A percentile compares a stretch with the other conserved stretches of the same genome.
Conservation (phyloP, 2,113 vertebrate species). For the Podilymbus podiceps region DNA sequence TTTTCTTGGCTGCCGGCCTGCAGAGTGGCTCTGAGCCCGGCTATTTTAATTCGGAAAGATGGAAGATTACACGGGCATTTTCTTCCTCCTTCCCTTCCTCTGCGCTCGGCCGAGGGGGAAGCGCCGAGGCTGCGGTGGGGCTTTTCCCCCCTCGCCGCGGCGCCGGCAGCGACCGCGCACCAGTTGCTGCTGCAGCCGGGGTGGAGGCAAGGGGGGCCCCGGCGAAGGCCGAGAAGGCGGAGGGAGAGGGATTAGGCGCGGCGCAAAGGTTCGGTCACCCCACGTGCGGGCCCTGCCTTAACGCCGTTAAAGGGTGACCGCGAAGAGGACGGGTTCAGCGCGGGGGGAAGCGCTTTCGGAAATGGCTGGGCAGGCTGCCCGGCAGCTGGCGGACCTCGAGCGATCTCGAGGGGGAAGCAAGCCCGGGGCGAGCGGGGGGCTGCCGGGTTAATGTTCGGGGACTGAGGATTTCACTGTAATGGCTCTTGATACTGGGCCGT, state of each 20-base stretch:
- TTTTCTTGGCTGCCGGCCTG: no score
- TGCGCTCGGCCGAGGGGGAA: accelerated
- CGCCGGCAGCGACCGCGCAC: no score
- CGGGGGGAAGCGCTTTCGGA: not conserved
- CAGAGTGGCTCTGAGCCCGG: not conserved
- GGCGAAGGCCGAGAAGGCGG: accelerated
- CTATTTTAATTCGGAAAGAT: accelerated
- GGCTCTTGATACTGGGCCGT: no score
- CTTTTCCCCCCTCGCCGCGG: no score
- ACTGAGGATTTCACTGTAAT: no score
- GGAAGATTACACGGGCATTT: accelerated
- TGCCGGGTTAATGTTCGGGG: no score
- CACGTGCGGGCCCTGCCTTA: accelerated
- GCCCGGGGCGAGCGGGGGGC: accelerated
- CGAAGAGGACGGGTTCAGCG: no score
- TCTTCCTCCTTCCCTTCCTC: no score
- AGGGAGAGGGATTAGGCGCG: accelerated
- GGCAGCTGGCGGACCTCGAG: no score
- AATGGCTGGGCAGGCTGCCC: not conserved
- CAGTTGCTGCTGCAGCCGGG: no score
- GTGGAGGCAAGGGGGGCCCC: not conserved
- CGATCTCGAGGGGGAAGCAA: no score
- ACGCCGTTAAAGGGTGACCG: no score
- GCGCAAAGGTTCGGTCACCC: accelerated
- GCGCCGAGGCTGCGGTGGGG: not conserved